Evolutionary conservation across 2,113 vertebrate genomes (phyloP), one percentile per base, ranked within the genome.

Genomic region (Scalopus aquaticus): DNA sequence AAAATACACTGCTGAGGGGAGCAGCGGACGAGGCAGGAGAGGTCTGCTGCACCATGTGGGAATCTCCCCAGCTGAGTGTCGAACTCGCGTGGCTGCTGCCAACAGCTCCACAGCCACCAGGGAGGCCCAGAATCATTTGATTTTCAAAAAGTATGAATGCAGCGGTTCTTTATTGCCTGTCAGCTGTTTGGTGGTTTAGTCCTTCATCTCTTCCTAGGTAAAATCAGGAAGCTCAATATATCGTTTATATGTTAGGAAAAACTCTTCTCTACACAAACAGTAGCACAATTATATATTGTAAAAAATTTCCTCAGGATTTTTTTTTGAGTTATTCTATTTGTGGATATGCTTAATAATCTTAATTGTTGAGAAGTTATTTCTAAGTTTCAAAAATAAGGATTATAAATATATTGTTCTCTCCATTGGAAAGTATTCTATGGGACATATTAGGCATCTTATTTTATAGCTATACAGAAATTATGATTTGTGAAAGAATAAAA

Each of bases 281-380:
- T n/a, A 54, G 17, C 12, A 70, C 32, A 6, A 39, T 64, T 80
- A 56, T 2, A 28, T 6, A 6, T 8, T 49, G 11, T 49, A 49
- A 62, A 28, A 2, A 22, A 49, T 22, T 93, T 93, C 16, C 9
- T 90, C 82, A 78, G 93, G 91, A 88, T 28, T 32, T 70, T 62
- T 95, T 95, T 97, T 95, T 67, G 35, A 72, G 11, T 6, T 17
- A 76, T 84, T 94, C 28, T 82, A 3, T n/a, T 70, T 79, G 58
- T 64, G 12, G 46, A 96, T 69, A 90, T 82, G 72, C 3, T 1
- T 95, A 44, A 49, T 89, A 86, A 85, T 79, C 87, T 96, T 97
- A 93, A 95, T 94, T 93, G 80, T 95, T 94, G 24, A 80, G 90
- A 88, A 81, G 30, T 9, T 78, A 96, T 90, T 96, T 91, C 89